Conservation (phyloP, 2,113 vertebrate genomes). For the Rhea americana region DNA sequence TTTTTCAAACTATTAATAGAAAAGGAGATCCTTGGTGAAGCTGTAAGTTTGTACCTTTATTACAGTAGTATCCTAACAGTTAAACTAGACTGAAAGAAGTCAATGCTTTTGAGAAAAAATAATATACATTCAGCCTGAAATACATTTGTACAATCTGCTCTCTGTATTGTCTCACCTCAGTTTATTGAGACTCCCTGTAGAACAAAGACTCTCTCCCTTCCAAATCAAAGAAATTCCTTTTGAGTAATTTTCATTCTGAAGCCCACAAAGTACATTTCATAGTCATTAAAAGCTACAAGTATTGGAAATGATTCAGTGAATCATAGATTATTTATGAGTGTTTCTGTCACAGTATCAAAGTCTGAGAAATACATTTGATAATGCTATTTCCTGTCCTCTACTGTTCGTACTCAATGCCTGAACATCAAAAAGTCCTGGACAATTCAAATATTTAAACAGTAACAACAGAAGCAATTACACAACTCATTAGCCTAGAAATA, state of each 20-base stretch:
- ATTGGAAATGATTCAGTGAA: neutral
- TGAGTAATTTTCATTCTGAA: constrained; percentile 19
- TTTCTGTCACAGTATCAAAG: constrained; percentile 6
- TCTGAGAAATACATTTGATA: constrained; percentile 1
- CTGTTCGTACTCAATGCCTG: neutral
- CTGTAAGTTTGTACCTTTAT: neutral
- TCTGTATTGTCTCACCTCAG: neutral
- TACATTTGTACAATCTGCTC: neutral
- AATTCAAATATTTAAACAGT: constrained; percentile 33
- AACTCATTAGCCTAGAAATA: neutral
- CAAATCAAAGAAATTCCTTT: neutral
- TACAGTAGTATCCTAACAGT: neutral
- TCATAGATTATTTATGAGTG: neutral
- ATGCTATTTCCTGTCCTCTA: neutral
- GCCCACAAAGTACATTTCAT: neutral
- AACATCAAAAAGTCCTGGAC: neutral
- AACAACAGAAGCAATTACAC: neutral
- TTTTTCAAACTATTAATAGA: neutral
- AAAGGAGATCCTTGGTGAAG: neutral
- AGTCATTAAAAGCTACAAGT: constrained; percentile 8
- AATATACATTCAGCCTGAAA: neutral
- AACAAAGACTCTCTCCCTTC: neutral
- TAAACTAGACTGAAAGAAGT: neutral
- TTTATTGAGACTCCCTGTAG: neutral
- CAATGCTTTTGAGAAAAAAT: neutral